Percentiles rank a stretch among this genome's conserved stretches.
Conservation (phyloP, 92 coral and sea anemone species). For the Meandrina meandrites region DNA sequence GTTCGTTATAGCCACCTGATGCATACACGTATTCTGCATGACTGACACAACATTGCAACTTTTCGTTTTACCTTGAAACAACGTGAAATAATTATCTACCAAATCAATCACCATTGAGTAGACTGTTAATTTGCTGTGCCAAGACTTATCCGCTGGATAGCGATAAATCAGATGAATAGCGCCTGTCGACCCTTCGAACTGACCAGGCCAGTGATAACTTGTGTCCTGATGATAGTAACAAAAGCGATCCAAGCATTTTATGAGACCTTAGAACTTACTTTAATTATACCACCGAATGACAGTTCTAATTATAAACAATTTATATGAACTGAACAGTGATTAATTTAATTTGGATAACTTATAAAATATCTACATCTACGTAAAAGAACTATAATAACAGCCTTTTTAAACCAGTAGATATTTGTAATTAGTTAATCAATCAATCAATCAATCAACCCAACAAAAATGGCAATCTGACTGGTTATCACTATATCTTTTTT, state of each 20-base stretch:
- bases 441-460: not conserved
- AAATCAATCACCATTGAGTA: too few relatives aligned
- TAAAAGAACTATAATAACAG: not conserved
- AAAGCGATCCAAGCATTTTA: not conserved
- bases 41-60: too few relatives aligned
- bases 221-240: not conserved
- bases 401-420: not conserved
- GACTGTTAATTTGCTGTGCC: too few relatives aligned
- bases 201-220: not conserved
- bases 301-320: not conserved
- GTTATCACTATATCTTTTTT: too few relatives aligned
- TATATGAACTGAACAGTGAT: not conserved
- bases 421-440: too few relatives aligned
- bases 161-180: not conserved
- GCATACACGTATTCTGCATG: not conserved
- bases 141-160: not conserved
- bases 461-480: too few relatives aligned
- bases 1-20: not conserved
- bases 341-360: slow-evolving; percentile 1
- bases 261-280: not conserved
- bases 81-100: too few relatives aligned
- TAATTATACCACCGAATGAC: not conserved
- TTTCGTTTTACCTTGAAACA: too few relatives aligned
- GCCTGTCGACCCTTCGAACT: not conserved
- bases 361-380: not conserved